Conservation (phyloP, 2,113 vertebrate genomes). For the Forbesichthys papilliferus region DNA sequence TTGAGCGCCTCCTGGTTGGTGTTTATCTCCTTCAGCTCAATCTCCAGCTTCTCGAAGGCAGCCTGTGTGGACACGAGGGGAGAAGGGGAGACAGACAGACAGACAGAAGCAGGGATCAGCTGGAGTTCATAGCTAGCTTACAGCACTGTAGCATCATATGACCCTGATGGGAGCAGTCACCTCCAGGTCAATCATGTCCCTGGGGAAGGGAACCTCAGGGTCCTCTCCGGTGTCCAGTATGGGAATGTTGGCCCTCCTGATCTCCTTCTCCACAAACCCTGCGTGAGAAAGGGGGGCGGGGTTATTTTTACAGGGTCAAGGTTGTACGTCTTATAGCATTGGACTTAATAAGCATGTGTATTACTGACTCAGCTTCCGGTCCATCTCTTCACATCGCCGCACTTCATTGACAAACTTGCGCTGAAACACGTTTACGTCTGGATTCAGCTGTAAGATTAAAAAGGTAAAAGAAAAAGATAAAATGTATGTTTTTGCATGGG, state of each 20-base stretch:
- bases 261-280: conserved; percentile 99
- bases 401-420: conserved; percentile 98
- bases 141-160: background rate
- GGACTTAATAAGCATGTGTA: background rate
- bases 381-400: conserved; percentile 96
- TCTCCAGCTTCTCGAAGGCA: conserved; percentile 98
- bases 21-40: conserved; percentile 98
- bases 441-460: conserved; percentile 83
- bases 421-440: conserved; percentile 97
- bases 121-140: background rate
- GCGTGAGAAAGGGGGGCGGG: background rate
- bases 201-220: conserved; percentile 94
- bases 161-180: conserved; percentile 63
- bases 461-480: background rate
- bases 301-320: background rate
- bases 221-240: conserved; percentile 96
- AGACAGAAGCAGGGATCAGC: background rate
- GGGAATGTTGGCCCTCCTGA: conserved; percentile 90
- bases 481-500: too few relatives aligned
- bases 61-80: conserved; percentile 75
- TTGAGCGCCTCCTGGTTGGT: conserved; percentile 98
- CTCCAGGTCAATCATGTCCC: conserved; percentile 99
- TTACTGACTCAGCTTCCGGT: conserved; percentile 91
- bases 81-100: background rate
- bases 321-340: background rate